Evolutionary conservation across 2,113 vertebrate genomes (phyloP), one percentile per base, ranked within the genome.

Genomic region (Xenotilapia leptura): DNA sequence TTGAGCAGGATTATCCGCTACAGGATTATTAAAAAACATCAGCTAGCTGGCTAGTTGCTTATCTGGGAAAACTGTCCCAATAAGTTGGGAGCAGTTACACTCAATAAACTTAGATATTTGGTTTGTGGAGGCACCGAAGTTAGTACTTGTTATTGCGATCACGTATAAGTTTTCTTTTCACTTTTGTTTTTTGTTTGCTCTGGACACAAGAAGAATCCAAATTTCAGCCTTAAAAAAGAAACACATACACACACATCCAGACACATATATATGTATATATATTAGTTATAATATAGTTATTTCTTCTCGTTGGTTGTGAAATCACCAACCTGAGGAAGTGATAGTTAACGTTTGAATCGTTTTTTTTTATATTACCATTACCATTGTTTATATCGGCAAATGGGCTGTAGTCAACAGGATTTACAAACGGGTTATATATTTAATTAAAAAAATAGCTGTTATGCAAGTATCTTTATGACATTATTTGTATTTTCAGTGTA

Each of bases 1-100:
- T 83, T 91, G 87, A 89, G 86, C 83, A 79, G 90, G 92, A 94
- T 95, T 91, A 95, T 90, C 87, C 62, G 73, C 28, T 4, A 26
- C 55, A 70, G 87, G 86, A 90, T 92, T 90, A 70, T 36, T 38
- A 62, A 42, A 51, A 49, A 51, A 47, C 45, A 86, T 1, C 62
- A 80, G 80, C 40, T 90, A 86, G 83, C 82, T 70, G 86, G 89
- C 79, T 38, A 23, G 42, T 80, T 15, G 26, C 38, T 12, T 84
- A 28, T 68, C 70, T 17, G n/a, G 10, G 45, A 49, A 65, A 77
- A 31, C 9, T 77, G 45, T 77, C 17, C 10, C 26, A 33, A 49
- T 77, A 77, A 51, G 73, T 77, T 77, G 26, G 26, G 6, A 51
- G 26, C 9, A 77, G 45, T 33, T 8, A 31, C 73, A 49, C 26